Base-by-base conservation (phyloP, 2,113 vertebrate species). In the Nanorana parkeri region DNA sequence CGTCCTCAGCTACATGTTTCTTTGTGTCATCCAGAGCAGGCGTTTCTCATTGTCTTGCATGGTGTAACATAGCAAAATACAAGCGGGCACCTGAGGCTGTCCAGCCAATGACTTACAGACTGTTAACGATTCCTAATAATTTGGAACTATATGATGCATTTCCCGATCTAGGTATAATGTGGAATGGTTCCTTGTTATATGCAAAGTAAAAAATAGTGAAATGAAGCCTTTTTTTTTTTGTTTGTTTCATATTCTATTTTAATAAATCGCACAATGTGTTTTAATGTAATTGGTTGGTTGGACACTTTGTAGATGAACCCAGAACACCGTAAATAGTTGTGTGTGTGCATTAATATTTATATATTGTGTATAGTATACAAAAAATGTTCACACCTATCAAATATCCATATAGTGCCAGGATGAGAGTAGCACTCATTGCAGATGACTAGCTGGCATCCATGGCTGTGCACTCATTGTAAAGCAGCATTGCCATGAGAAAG, bases 231-330 rank as follows among this genome's bases (percentile, higher is more conserved):
- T 89, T 90, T 88, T 90, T 93, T 94, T 89, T 90, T 88, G 90
- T 90, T 90, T 88, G 88, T 92, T 90, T 77, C 91, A 91, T 93
- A 94, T 94, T 93, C 89, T 93, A 92, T 92, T 93, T 93, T 83
- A 89, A 88, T 91, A 92, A 93, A 90, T 87, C 83, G 26, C 23
- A 86, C 83, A 85, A 69, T 11, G 55, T 92, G 89, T 92, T 90
- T 89, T 93, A 86, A 92, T 84, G 16, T 85, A 78, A 89, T 87
- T 28, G 13, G 55, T 8, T 67, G 77, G 5, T 56, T 28, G 11
- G 41, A 15, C 41, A 47, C 8, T 47, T 47, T 47, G 11, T 47
- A 13, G 10, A 47, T 47, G 2, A 47, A 15, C 5, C 5, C 32
- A 36, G 5, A 36, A 36, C 32, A 36, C 8, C 8, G 8, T 47